Evolutionary conservation across 1,140 invertebrate genomes (phyloP).

Genomic region (Periplaneta americana): DNA sequence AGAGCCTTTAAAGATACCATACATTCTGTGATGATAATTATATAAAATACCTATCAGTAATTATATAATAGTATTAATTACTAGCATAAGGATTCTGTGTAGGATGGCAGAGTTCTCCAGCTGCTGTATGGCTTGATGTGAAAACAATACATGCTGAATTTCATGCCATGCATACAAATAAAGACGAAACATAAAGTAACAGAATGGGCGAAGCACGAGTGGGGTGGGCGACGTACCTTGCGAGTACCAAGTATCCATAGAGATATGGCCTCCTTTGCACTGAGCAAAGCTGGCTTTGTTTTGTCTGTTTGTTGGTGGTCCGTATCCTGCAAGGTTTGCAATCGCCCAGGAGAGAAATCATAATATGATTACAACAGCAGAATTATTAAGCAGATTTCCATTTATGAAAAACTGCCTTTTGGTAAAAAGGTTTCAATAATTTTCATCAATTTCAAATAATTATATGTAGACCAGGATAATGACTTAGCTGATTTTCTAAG

Average conservation of each 20-base stretch:
- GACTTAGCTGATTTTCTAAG: background rate
- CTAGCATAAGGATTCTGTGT: no score
- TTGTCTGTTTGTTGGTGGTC: slow-evolving; percentile 41
- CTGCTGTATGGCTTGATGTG: no score
- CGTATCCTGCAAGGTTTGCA: slow-evolving; percentile 11
- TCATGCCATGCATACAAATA: background rate
- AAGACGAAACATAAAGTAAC: background rate
- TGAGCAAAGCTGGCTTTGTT: slow-evolving; percentile 57
- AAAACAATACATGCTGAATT: background rate
- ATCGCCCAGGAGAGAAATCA: background rate
- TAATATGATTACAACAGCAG: background rate
- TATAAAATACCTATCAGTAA: no score
- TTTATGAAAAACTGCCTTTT: slow-evolving; percentile 33
- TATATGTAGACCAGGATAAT: background rate
- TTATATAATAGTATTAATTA: no score
- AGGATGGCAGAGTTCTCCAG: no score
- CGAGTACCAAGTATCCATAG: slow-evolving; percentile 82
- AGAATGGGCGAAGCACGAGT: background rate
- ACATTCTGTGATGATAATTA: no score
- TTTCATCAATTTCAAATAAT: background rate
- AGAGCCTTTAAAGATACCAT: no score
- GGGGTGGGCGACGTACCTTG: slow-evolving; percentile 52
- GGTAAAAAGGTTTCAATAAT: slow-evolving; percentile 39
- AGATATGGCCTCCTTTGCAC: slow-evolving; percentile 83
- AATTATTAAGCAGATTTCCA: background rate